Evolutionary conservation across 2,113 vertebrate species (phyloP).

Genomic region (human): DNA sequence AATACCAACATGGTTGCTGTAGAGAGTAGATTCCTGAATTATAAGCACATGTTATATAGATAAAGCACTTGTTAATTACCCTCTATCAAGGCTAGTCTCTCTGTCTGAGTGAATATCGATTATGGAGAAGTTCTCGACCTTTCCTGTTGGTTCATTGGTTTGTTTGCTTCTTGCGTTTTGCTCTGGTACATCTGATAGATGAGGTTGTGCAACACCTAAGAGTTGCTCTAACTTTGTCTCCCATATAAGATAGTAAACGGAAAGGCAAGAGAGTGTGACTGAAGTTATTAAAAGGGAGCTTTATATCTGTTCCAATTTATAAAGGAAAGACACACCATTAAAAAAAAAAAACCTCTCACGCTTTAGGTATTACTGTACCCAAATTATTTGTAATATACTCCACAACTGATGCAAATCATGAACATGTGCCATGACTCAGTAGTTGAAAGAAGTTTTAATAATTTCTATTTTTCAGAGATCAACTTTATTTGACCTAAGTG

Average conservation of each 20-base stretch:
- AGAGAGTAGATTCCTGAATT: background rate
- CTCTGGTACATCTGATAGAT: background rate
- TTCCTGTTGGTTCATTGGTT: background rate
- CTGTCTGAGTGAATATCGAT: background rate
- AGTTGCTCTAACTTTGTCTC: constrained; percentile 18
- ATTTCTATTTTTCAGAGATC: background rate
- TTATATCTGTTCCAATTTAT: background rate
- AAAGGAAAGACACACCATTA: background rate
- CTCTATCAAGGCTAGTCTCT: background rate
- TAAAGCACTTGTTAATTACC: background rate
- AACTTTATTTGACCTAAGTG: background rate
- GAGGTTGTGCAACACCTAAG: background rate
- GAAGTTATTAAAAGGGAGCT: background rate
- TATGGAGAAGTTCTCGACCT: background rate
- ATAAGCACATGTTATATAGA: background rate
- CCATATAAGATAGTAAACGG: background rate
- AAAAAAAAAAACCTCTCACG: background rate
- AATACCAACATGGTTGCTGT: background rate
- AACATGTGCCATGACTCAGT: background rate
- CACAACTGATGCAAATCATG: background rate
- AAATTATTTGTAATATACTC: constrained; percentile 8
- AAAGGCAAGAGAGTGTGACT: background rate
- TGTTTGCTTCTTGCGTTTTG: background rate
- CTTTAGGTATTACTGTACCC: background rate
- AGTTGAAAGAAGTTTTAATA: background rate